These are phyloP conservation scores for Alouatta caraya DNA, from an alignment of 2,797 vertebrate species.

Conservation along the genomic window DNA sequence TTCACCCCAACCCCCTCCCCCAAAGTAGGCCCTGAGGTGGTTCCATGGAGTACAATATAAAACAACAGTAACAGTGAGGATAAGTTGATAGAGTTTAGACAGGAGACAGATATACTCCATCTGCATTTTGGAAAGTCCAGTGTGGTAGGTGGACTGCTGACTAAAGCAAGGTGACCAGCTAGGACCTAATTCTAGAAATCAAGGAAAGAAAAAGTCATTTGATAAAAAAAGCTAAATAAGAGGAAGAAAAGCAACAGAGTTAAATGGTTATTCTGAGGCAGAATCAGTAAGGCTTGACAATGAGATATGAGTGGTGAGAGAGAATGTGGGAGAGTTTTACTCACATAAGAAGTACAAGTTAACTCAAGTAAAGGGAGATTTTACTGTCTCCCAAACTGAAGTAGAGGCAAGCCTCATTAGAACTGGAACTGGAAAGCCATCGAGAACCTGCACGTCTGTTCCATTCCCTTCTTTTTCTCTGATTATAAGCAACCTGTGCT, in stretches of 20 bases:
- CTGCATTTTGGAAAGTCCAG: neutral
- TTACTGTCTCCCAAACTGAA: slow-evolving; percentile 1
- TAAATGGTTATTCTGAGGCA: neutral
- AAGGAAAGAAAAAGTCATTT: neutral
- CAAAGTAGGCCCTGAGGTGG: neutral
- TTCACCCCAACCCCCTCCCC: neutral
- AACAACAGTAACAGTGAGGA: neutral
- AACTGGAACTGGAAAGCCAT: neutral
- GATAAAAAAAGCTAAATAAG: neutral
- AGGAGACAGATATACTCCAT: neutral
- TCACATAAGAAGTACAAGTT: neutral
- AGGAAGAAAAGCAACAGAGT: neutral
- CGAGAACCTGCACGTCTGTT: neutral
- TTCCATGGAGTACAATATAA: neutral
- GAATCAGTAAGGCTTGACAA: neutral
- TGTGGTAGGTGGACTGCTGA: neutral
- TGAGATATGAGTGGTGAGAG: neutral
- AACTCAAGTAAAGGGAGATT: slow-evolving; percentile 10
- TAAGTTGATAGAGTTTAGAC: neutral
- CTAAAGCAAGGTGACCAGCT: neutral
- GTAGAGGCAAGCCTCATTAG: neutral
- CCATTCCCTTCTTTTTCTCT: neutral
- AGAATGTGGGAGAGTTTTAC: neutral
- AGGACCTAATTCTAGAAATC: neutral
- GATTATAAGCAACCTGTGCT: neutral